Evolutionary conservation across 2,797 vertebrate genomes (phyloP), one percentile per base, ranked within the genome.

Genomic region (Chaenodraco wilsoni): DNA sequence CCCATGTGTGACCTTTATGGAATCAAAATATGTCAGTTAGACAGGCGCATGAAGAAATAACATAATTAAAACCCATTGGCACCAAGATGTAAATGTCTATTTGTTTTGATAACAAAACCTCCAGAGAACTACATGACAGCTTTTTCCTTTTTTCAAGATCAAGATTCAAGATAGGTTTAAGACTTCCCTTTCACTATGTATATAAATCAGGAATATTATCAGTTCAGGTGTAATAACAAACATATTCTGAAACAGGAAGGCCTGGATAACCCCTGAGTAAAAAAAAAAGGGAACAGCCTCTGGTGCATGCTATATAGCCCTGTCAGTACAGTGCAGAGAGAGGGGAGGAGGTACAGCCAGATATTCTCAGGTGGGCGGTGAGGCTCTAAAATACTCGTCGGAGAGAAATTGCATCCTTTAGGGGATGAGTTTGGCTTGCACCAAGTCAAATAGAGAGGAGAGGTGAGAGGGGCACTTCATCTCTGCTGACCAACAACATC

Each of bases 181-280:
- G 76, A 69, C 61, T 64, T 78, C 63, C 17, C 54, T 41, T 70
- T 71, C 69, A 68, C 51, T 69, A 74, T 72, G 72, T 43, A 31
- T 81, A 76, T 76, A 74, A 52, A 83, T 85, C 57, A 73, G 60
- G 67, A 72, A 40, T 56, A 74, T 74, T 60, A 79, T 76, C 70
- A 66, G 49, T 37, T 62, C 74, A 78, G 74, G 87, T 72, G 70
- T 65, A 87, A 87, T 78, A 88, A 79, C 51, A 82, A 87, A 83
- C 78, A 83, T 84, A 90, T 84, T 83, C 79, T 74, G 84, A 45
- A 51, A 81, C 31, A 27, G 77, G 75, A 89, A 86, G 59, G 69
- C 74, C 78, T 70, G 75, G 64, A 81, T 79, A 77, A 65, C 56
- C 72, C 81, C 57, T 7, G 65, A 68, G 63, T 59, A n/a, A 46